Conservation (phyloP, 2,113 vertebrate species). For the Mirounga angustirostris region DNA sequence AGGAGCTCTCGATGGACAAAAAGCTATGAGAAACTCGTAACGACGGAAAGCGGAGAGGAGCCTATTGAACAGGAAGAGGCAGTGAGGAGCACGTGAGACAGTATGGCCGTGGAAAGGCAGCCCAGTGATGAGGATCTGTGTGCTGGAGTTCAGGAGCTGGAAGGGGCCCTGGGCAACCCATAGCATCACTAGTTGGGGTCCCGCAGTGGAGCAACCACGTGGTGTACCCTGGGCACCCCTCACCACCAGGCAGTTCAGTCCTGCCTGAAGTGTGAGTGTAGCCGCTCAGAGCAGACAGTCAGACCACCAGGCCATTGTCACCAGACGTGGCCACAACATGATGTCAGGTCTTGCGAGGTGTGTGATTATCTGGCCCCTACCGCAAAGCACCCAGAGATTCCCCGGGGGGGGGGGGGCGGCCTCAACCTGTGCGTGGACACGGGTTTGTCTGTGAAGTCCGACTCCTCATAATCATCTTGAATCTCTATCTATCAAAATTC, state of each 20-base stretch:
- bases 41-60: not conserved
- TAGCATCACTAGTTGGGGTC: not conserved
- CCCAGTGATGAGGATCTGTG: not conserved
- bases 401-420: no score
- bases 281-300: not conserved
- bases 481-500: not conserved
- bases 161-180: no score
- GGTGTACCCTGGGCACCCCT: fast-evolving
- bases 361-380: not conserved
- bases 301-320: not conserved
- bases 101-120: not conserved
- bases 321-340: not conserved
- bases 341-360: not conserved
- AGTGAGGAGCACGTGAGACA: fast-evolving
- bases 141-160: not conserved
- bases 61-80: not conserved
- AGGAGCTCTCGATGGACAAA: not conserved
- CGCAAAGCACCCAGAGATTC: not conserved
- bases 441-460: not conserved
- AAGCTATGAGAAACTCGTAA: not conserved
- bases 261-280: not conserved
- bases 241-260: no score
- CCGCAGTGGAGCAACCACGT: no score
- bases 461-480: not conserved
- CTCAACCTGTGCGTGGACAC: not conserved